These are phyloP conservation scores for Drosophila nikananu DNA, from an alignment of 1,140 invertebrate genomes.

Conservation along the genomic window DNA sequence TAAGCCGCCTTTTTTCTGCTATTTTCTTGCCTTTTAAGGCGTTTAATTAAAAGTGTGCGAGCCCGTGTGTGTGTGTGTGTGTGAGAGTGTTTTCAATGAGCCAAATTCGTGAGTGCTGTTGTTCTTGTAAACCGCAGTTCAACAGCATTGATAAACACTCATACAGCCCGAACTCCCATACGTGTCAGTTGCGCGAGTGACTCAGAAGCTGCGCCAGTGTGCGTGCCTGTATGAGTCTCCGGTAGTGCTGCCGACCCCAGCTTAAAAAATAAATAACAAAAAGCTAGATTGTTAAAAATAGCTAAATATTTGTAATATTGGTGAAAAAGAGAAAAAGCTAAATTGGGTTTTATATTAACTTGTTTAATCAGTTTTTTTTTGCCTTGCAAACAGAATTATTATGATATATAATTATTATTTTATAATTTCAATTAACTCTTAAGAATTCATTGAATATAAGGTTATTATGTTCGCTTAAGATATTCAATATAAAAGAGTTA, in stretches of 20 bases:
- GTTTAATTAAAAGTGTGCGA: slow-evolving; percentile 36
- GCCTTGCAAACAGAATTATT: too few relatives aligned
- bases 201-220: slow-evolving; percentile 27
- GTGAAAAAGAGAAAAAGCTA: background rate
- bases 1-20: slow-evolving; percentile 29
- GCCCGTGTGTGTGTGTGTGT: slow-evolving; percentile 5
- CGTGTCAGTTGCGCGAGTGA: slow-evolving; percentile 44
- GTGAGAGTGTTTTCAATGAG: slow-evolving; percentile 54
- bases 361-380: too few relatives aligned
- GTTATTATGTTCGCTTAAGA: too few relatives aligned
- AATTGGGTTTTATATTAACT: too few relatives aligned
- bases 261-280: background rate
- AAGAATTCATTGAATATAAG: background rate
- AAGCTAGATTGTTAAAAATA: background rate
- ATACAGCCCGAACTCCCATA: slow-evolving; percentile 35
- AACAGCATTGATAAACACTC: slow-evolving; percentile 58
- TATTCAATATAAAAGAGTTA: background rate
- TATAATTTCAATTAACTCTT: too few relatives aligned
- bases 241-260: background rate
- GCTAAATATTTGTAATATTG: background rate
- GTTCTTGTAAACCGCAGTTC: slow-evolving; percentile 54
- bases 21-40: slow-evolving; percentile 54
- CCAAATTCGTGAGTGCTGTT: slow-evolving; percentile 27
- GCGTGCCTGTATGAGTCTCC: slow-evolving; percentile 24
- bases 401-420: too few relatives aligned